phyloP scores from a whole-genome alignment of 35 echinoderm and acorn worm species.

The Lytechinus variegatus region DNA sequence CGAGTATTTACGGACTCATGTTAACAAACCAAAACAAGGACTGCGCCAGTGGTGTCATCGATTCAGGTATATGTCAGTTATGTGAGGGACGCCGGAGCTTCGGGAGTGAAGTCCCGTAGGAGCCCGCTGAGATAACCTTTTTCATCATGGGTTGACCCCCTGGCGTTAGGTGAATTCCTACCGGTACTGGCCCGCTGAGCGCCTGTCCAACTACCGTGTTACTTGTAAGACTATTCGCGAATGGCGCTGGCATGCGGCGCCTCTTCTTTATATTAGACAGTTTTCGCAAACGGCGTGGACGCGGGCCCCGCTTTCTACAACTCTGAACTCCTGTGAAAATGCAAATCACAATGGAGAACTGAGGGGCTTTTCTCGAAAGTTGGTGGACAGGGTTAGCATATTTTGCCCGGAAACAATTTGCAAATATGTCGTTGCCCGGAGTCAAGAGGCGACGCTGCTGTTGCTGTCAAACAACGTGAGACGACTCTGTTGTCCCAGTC shows the following conservation, averaged over 20 bases:
- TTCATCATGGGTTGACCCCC: not conserved
- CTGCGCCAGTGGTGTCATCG: not conserved
- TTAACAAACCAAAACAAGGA: not conserved
- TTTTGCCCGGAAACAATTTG: too few species aligned
- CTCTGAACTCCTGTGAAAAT: too few species aligned
- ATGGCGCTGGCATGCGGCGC: not conserved
- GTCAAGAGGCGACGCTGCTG: too few species aligned
- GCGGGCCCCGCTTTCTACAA: too few species aligned
- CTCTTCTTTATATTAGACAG: too few species aligned
- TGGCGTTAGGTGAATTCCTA: not conserved
- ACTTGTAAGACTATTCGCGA: not conserved
- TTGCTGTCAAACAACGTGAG: too few species aligned
- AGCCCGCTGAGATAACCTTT: constrained; percentile 4
- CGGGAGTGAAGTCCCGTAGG: not conserved
- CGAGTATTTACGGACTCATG: not conserved
- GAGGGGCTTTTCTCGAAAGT: too few species aligned
- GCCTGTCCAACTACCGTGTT: constrained; percentile 1
- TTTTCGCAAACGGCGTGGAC: too few species aligned
- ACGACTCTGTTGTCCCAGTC: too few species aligned
- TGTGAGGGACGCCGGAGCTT: not conserved
- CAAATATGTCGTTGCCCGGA: too few species aligned
- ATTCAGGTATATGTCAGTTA: not conserved
- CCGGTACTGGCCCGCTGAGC: not conserved
- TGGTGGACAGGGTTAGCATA: too few species aligned
- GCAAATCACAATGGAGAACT: too few species aligned